A percentile compares a stretch with the other conserved stretches of the same genome.
Evolutionary conservation across 2,113 vertebrate species (phyloP).

Genomic region (Serilophus lunatus): DNA sequence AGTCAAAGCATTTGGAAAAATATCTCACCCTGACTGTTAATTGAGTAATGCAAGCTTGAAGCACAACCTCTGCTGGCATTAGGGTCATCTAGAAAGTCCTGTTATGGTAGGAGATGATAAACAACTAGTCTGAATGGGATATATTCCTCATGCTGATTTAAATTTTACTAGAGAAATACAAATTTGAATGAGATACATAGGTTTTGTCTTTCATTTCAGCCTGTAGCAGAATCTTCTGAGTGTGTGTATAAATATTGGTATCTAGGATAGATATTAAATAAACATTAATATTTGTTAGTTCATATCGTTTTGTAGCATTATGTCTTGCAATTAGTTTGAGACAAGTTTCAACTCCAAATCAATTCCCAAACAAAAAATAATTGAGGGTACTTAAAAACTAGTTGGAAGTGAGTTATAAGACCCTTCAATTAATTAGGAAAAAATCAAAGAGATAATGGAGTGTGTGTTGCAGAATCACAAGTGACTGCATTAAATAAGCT

Average conservation of each 20-base stretch:
- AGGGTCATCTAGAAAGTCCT: not conserved
- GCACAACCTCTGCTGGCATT: not conserved
- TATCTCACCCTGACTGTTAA: not conserved
- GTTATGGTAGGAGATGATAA: not conserved
- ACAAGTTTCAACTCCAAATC: not conserved
- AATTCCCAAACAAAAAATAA: constrained; percentile 39
- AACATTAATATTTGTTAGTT: constrained; percentile 9
- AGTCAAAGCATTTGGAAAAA: not conserved
- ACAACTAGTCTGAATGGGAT: not conserved
- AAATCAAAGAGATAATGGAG: constrained; percentile 23
- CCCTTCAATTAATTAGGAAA: constrained; percentile 54
- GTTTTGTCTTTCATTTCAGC: not conserved
- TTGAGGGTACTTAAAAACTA: constrained; percentile 41
- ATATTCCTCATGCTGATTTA: not conserved
- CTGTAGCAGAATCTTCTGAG: not conserved
- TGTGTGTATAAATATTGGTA: constrained; percentile 19
- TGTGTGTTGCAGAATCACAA: not conserved
- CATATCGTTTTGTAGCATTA: not conserved
- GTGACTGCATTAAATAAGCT: constrained; percentile 7
- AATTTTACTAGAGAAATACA: not conserved
- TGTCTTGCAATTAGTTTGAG: constrained; percentile 4
- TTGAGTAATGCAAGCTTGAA: not conserved
- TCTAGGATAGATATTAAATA: not conserved
- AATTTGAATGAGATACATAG: not conserved
- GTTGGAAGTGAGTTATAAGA: constrained; percentile 40